phyloP scores from a whole-genome alignment of 2,888 invertebrate species.

The Noctua janthina region DNA sequence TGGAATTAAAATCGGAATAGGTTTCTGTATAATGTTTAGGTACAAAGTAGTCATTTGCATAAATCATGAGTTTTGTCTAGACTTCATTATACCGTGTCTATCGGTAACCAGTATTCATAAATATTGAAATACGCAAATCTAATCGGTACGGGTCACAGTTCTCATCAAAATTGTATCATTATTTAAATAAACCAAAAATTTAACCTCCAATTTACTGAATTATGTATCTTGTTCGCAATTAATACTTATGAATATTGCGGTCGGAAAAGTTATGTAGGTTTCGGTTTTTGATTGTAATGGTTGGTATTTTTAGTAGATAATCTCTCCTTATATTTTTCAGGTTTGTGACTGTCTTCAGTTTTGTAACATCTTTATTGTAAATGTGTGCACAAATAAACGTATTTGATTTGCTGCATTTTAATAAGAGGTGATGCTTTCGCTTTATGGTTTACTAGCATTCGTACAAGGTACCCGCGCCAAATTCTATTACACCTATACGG shows the following conservation, averaged over 20 bases:
- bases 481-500: too few relatives aligned
- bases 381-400: too few relatives aligned
- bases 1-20: background rate
- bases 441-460: background rate
- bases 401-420: too few relatives aligned
- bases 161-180: constrained; percentile 17
- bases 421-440: background rate
- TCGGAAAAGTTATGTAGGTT: background rate
- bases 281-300: background rate
- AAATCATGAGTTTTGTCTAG: constrained; percentile 14
- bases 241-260: background rate
- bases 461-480: too few relatives aligned
- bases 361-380: too few relatives aligned
- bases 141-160: background rate
- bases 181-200: constrained; percentile 10
- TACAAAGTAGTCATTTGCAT: constrained; percentile 8
- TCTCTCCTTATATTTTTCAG: too few relatives aligned
- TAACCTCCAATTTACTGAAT: background rate
- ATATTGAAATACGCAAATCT: constrained; percentile 34
- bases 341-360: too few relatives aligned
- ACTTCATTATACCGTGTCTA: background rate
- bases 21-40: background rate
- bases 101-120: constrained; percentile 17
- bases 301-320: too few relatives aligned
- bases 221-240: background rate